Evolutionary conservation across 2,113 vertebrate species (phyloP).

Genomic region (Cyanoliseus patagonus): DNA sequence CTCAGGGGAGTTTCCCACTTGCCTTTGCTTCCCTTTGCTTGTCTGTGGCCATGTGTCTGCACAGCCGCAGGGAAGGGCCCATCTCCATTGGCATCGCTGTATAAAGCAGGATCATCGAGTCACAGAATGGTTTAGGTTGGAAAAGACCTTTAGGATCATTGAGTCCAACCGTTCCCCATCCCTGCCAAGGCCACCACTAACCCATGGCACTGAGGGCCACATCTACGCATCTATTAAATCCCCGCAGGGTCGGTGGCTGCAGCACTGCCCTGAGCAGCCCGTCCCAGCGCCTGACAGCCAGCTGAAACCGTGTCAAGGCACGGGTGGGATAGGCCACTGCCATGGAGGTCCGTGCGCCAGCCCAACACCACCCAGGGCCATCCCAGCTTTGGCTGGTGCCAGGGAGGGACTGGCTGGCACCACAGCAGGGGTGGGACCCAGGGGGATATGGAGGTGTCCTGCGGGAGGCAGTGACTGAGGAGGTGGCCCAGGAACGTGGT

Average conservation of each 20-base stretch:
- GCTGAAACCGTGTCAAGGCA: rapidly evolving
- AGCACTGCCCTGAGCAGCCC: background rate
- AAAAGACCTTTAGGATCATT: background rate
- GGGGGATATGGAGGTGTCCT: background rate
- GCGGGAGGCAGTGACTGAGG: background rate
- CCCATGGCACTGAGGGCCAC: no score
- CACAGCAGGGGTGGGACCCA: rapidly evolving
- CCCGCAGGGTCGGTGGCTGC: no score
- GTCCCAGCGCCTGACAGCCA: background rate
- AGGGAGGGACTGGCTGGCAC: no score
- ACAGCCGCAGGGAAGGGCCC: background rate
- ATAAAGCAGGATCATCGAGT: background rate
- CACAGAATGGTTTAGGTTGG: background rate
- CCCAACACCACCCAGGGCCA: background rate
- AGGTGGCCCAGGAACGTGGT: background rate
- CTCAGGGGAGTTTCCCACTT: rapidly evolving
- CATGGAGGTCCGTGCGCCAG: background rate
- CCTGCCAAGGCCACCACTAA: background rate
- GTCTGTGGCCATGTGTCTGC: background rate
- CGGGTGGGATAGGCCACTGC: rapidly evolving
- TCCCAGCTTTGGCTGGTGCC: background rate
- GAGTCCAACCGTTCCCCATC: background rate
- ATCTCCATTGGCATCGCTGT: background rate
- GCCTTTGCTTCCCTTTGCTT: rapidly evolving
- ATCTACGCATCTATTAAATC: no score